Base-by-base conservation (phyloP, 30 jellyfish, hydroid and myxozoan species). In the Aurelia aurita region DNA sequence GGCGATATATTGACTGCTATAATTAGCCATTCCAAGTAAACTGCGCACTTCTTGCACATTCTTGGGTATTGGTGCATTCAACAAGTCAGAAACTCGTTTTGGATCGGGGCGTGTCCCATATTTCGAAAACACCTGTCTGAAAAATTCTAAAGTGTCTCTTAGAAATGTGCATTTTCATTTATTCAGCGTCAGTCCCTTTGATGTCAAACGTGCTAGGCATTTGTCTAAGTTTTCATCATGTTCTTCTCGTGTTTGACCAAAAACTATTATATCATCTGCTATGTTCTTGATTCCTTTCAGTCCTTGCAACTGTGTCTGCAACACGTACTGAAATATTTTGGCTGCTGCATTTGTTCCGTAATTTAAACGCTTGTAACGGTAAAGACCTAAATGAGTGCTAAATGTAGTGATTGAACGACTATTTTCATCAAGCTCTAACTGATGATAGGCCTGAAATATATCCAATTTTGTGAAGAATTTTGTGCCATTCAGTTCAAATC, bases 11-110 rank as follows among this genome's bases (percentile, higher is more conserved):
- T 31, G 47, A 55, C 79, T 9, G 31, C 23, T 11, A 43, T 78
- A 80, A 55, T 63, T n/a, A n/a, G n/a, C n/a, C n/a, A n/a, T 51
- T 21, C 78, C 88, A 1, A 54, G 44, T 27, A 77, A 77, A 29
- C 61, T 5, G 58, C 88, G 78, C 8, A 77, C n/a, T 59, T 77
- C 78, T 5, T 64, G 13, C 5, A 77, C 88, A 34, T 2, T 20
- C 59, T 58, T 28, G 6, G 88, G 88, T 5, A 19, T 35, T 21
- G 78, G 43, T 25, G 88, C 68, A 6, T 77, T 64, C 31, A 2
- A 29, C 73, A 71, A 29, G 31, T 74, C 84, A n/a, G n/a, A n/a
- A n/a, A n/a, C n/a, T n/a, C n/a, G n/a, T n/a, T n/a, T n/a, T n/a
- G n/a, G n/a, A n/a, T n/a, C n/a, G n/a, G n/a, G n/a, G n/a, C n/a